Base-by-base conservation (phyloP, 2,797 vertebrate genomes). In the Picus viridis region DNA sequence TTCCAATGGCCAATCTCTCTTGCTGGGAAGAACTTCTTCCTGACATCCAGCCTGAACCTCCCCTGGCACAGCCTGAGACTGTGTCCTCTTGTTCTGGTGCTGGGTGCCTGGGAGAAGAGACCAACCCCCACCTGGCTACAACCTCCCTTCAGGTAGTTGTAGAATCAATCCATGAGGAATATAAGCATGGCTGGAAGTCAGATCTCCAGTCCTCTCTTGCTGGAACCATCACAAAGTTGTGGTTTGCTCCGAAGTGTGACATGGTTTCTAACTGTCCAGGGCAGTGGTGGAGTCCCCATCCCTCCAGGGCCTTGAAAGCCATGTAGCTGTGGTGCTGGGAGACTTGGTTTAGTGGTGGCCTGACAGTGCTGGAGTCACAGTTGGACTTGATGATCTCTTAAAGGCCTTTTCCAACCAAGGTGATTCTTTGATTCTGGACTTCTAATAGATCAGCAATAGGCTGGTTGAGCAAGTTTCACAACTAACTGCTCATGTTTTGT, bases 401-500 rank as follows among this genome's bases (percentile, higher is more conserved):
- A 29, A 54, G 53, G 23, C 24, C 23, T 36, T 15, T 36, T 61
- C 32, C 32, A 61, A 36, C 9, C 24, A 62, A 39, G 17, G 10
- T 34, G 23, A 7, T 61, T 30, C 9, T 30, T 32, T n/a, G 9
- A 12, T 56, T 14, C 20, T 10, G 24, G 0, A 39, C 22, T 56
- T 77, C 58, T 41, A 53, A 30, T 16, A 69, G 34, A 34, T 51
- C 22, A 78, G 29, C 36, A 17, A 2, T 6, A 47, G 20, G 27
- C 49, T 54, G 1, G 20, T 53, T 0, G 1, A 64, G 16, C 3
- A 13, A 34, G 15, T 49, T 78, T 65, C 23, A 12, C 18, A 68
- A 26, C 0, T 0, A 22, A 3, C 34, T 56, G 11, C 12, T 10
- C 7, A 0, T 57, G 17, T 15, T 63, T 39, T 39, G 20, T 20